A percentile compares a stretch with the other conserved stretches of the same genome.
These are phyloP conservation scores for Anastatus disparis DNA, from an alignment of 1,140 invertebrate genomes.

Conservation along the genomic window DNA sequence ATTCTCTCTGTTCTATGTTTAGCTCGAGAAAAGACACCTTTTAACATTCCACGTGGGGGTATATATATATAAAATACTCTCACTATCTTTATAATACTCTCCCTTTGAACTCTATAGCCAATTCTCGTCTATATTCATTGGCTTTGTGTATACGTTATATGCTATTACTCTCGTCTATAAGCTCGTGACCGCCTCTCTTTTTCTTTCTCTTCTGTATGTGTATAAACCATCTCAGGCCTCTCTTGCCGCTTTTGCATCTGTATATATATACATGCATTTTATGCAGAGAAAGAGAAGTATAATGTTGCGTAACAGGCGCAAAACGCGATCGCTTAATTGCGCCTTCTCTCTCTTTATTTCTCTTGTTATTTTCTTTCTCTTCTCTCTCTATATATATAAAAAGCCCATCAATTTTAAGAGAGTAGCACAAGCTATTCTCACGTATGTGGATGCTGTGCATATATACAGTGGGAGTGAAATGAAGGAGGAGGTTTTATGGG, in stretches of 20 bases:
- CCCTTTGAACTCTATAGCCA: slow-evolving; percentile 34
- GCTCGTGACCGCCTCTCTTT: slow-evolving; percentile 29
- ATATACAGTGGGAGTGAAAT: no score
- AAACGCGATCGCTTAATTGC: slow-evolving; percentile 39
- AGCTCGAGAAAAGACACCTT: no score
- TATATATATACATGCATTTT: not conserved
- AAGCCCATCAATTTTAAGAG: not conserved
- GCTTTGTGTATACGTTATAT: no score
- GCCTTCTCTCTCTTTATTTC: slow-evolving; percentile 1
- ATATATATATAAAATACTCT: no score
- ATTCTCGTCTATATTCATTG: no score
- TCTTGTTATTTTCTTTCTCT: not conserved
- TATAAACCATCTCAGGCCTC: slow-evolving; percentile 1
- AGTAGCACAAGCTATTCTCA: not conserved
- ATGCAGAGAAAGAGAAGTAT: not conserved
- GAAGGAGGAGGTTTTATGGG: no score
- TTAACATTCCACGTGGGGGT: no score
- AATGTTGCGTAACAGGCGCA: slow-evolving; percentile 22
- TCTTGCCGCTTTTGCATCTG: not conserved
- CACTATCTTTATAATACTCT: no score
- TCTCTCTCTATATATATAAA: not conserved
- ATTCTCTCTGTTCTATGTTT: no score
- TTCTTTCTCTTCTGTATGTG: no score
- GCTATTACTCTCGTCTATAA: no score
- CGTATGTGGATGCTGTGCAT: no score